Base-by-base conservation (phyloP, 2,888 invertebrate species). In the Andricus curvator region DNA sequence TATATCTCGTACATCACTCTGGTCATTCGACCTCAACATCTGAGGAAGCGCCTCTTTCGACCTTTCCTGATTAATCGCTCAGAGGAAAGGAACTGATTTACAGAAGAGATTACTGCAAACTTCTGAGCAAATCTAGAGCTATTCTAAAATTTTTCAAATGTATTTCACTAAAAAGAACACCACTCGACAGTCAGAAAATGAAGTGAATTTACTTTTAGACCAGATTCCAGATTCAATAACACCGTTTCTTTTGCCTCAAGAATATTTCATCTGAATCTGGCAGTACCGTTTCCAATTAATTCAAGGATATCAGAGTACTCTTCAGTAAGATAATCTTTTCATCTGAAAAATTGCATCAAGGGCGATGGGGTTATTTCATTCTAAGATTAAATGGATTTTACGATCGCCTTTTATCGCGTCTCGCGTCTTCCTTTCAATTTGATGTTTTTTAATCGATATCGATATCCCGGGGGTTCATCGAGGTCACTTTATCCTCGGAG, bases 1-100 rank as follows among this genome's bases (percentile, higher is more conserved):
- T 56, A 56, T 22, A 56, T 56, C 56, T n/a, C 56, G 11, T n/a
- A n/a, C 83, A 89, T 88, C 88, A 88, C 85, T 87, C 85, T 80
- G 83, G 84, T 82, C 84, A 85, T 85, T 86, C 85, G 84, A 85
- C 85, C 86, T 86, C 88, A 84, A 86, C 85, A 87, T 84, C 83
- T 82, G 82, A 81, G 83, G 83, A 83, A 84, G 84, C 84, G 84
- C 83, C 84, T 84, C 81, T 83, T 83, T 83, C 84, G 84, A 83
- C 83, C 83, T 82, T 83, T n/a, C 11, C 56, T 56, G 56, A 56
- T 56, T 56, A 56, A 56, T 56, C 56, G 56, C n/a, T 56, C 56
- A 11, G 20, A n/a, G n/a, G 2, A 56, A 56, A 56, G n/a, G 56
- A 56, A 22, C 11, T 0, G n/a, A 4, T 56, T 56, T 9, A 15